Evolutionary conservation across 2,113 vertebrate species (phyloP).

Genomic region (Balaenoptera acutorostrata): DNA sequence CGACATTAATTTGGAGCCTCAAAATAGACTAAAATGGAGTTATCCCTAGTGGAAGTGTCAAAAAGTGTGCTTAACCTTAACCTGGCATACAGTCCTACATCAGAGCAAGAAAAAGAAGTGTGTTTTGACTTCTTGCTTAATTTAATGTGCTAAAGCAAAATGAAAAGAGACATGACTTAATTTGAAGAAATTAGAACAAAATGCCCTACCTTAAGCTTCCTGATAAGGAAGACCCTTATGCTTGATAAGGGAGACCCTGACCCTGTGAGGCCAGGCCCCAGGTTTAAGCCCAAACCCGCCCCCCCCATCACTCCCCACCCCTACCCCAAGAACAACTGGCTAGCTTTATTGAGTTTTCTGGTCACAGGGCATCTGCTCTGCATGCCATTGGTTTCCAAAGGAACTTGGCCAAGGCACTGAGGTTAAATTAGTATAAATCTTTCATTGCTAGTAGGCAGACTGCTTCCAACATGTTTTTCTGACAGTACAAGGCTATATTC

Average conservation of each 20-base stretch:
- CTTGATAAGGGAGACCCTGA: neutral
- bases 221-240: neutral
- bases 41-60: neutral
- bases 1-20: neutral
- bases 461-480: neutral
- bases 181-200: slow-evolving; percentile 7
- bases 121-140: slow-evolving; percentile 5
- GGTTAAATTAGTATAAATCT: neutral
- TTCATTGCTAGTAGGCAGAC: neutral
- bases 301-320: neutral
- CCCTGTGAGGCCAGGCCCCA: neutral
- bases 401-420: neutral
- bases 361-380: neutral
- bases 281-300: neutral
- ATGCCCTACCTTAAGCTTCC: neutral
- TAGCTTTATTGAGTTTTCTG: neutral
- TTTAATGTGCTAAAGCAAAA: neutral
- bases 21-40: neutral
- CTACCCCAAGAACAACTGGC: neutral
- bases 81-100: neutral
- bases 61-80: neutral
- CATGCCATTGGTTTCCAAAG: neutral
- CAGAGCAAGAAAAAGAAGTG: neutral
- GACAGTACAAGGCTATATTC: neutral
- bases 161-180: neutral